phyloP scores from a whole-genome alignment of 2,113 vertebrate genomes.

The Geococcyx californianus region DNA sequence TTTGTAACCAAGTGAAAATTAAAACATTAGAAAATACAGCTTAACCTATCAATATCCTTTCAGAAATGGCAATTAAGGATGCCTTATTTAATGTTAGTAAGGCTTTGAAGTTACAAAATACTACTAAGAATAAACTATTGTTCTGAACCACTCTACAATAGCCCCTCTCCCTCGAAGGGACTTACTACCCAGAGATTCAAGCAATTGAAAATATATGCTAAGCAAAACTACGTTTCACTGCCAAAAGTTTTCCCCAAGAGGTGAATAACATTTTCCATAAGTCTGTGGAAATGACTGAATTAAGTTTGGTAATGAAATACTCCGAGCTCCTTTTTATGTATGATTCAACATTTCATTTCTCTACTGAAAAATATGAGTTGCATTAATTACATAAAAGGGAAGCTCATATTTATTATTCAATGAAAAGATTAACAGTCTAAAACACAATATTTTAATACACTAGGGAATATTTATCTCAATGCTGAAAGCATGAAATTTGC shows the following conservation, averaged over 20 bases:
- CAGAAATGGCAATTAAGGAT: neutral
- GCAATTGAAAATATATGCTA: conserved; percentile 64
- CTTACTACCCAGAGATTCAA: conserved; percentile 60
- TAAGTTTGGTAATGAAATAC: conserved; percentile 76
- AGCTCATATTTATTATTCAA: conserved; percentile 73
- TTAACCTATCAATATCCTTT: conserved; percentile 3
- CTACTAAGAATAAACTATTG: neutral
- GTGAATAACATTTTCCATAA: conserved; percentile 75
- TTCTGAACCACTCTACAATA: neutral
- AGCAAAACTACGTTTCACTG: conserved; percentile 68
- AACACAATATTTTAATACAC: conserved; percentile 67
- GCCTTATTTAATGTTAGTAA: neutral
- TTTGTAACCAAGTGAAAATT: conserved; percentile 8
- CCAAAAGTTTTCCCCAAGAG: conserved; percentile 73
- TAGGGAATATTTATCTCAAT: conserved; percentile 63
- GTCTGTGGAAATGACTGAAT: conserved; percentile 71
- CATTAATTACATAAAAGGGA: conserved; percentile 75
- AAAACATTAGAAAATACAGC: conserved; percentile 43
- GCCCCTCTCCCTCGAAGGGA: neutral
- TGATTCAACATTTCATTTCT: conserved; percentile 73
- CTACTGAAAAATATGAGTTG: conserved; percentile 68
- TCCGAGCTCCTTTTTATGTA: conserved; percentile 70
- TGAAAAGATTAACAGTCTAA: conserved; percentile 69
- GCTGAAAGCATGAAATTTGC: conserved; percentile 70
- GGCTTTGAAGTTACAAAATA: neutral